Evolutionary conservation across 2,113 vertebrate species (phyloP).

Genomic region (Pontoporia blainvillei): DNA sequence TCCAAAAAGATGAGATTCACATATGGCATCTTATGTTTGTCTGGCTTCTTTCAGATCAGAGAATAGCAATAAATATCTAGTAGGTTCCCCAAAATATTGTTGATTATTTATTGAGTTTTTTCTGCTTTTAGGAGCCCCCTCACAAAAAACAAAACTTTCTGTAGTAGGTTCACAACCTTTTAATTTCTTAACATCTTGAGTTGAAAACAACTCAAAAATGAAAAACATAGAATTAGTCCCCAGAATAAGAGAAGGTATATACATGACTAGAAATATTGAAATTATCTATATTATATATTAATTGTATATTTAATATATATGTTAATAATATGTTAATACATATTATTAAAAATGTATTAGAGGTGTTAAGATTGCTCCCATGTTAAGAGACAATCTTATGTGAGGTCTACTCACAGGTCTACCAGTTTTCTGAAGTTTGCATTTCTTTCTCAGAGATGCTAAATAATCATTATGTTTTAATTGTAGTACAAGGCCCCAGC

Average conservation of each 20-base stretch:
- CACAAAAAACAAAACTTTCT: not conserved
- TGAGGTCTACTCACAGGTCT: not conserved
- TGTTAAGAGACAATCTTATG: not conserved
- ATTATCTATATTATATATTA: not conserved
- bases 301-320: not conserved
- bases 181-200: not conserved
- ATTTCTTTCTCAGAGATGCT: not conserved
- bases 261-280: not conserved
- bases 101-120: not conserved
- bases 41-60: not conserved
- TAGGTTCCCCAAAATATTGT: not conserved
- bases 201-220: not conserved
- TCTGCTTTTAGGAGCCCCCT: not conserved
- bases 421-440: not conserved
- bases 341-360: not conserved
- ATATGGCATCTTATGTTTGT: not conserved
- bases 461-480: not conserved
- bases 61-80: not conserved
- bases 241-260: not conserved
- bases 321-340: not conserved
- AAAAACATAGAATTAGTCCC: not conserved
- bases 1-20: not conserved
- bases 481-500: not conserved
- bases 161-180: not conserved
- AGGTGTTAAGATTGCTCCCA: not conserved